Base-by-base conservation (phyloP, 37 sponge, comb jelly and placozoan genomes). In the Hexactinellida sp. region DNA sequence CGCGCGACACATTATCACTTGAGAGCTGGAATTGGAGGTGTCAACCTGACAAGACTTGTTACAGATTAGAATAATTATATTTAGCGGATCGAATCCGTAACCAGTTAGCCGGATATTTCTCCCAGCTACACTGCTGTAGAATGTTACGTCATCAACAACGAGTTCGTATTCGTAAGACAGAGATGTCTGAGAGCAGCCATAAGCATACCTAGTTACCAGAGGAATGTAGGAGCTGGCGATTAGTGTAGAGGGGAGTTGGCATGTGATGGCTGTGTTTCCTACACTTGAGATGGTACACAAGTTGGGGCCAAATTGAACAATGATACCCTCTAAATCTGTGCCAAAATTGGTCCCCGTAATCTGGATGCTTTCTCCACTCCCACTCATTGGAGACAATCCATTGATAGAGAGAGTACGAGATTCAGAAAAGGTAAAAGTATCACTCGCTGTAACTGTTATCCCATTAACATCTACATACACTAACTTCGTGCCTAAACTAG, bases 71-170 rank as follows among this genome's bases (percentile, higher is more conserved):
- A 91, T 84, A 0, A 84, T 54, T 0, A 63, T 88, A 1, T 55
- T 10, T 24, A 82, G 41, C 19, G 91, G 91, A 71, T 94, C 76
- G 39, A 91, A 91, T 19, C 95, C 93, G 0, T 47, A 38, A 0
- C 93, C 93, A 76, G 24, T 38, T 3, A 94, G 24, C 16, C 90
- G 34, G 0, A 54, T 54, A 55, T 54, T 85, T 85, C 84, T 34
- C n/a, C 94, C 94, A 0, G 91, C 88, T n/a, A 92, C 54, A 71
- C 91, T 89, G 7, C 92, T 91, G 3, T 76, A n/a, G 7, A 36
- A 82, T 0, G 88, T 86, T 10, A 84, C 39, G 21, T 89, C 39
- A 54, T 83, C 55, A 37, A 16, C 37, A 55, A 82, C 37, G 37
- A 94, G 85, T 10, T 38, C 51, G 0, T 92, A 86, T 25, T n/a